phyloP scores from a whole-genome alignment of 2,113 vertebrate species.

The Tylochromis polylepis region DNA sequence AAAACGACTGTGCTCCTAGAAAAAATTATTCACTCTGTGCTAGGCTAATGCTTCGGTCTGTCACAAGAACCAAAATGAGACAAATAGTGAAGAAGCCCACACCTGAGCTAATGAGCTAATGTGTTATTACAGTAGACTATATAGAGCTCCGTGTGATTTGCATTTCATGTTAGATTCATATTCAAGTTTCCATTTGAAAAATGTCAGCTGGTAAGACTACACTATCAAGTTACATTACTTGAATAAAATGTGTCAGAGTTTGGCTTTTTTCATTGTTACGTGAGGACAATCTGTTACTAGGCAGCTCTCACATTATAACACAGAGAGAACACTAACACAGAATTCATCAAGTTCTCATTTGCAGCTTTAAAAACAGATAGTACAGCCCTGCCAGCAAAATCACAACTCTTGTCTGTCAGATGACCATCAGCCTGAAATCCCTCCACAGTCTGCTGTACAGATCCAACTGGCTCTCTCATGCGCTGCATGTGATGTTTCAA shows the following conservation, averaged over 20 bases:
- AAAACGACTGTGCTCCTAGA: not conserved
- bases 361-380: not conserved
- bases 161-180: not conserved
- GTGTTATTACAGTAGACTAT: not conserved
- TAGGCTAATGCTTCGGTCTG: fast-evolving
- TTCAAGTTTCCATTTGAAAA: not conserved
- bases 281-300: not conserved
- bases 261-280: not conserved
- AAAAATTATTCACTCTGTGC: not conserved
- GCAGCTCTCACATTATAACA: not conserved
- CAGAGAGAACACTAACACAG: not conserved
- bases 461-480: not conserved
- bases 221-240: not conserved
- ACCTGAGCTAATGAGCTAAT: not conserved
- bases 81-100: not conserved
- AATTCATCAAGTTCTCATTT: not conserved
- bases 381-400: not conserved
- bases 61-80: not conserved
- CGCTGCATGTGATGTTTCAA: not conserved
- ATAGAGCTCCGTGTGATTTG: not conserved
- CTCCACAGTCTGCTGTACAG: not conserved
- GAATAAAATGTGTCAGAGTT: not conserved
- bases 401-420: not conserved
- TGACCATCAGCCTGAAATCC: not conserved
- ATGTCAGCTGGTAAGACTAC: not conserved